Conservation (phyloP, 2,888 invertebrate genomes). For the Cyclophora punctaria region DNA sequence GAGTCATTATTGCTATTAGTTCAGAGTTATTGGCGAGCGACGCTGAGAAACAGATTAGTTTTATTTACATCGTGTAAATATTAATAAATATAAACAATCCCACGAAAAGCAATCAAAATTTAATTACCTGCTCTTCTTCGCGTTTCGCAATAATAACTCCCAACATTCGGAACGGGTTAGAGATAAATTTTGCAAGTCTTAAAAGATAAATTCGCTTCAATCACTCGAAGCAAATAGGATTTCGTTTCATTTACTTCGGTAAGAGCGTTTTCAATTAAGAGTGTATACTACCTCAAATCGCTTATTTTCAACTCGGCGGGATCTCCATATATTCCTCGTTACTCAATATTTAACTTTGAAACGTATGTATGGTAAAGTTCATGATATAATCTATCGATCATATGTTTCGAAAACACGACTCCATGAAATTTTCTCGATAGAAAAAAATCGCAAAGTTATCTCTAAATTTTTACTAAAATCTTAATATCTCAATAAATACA, state of each 20-base stretch:
- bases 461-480: too few relatives aligned
- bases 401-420: too few relatives aligned
- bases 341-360: too few relatives aligned
- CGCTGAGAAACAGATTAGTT: constrained; percentile 3
- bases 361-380: too few relatives aligned
- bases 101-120: constrained; percentile 60
- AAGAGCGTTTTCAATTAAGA: constrained; percentile 74
- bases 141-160: constrained; percentile 40
- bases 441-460: too few relatives aligned
- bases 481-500: too few relatives aligned
- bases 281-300: too few relatives aligned
- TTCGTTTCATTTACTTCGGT: constrained; percentile 70
- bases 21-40: constrained; percentile 45
- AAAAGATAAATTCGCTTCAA: constrained; percentile 72
- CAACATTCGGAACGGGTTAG: constrained; percentile 46
- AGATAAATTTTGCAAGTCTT: constrained; percentile 68
- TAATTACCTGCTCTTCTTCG: constrained; percentile 58
- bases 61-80: constrained; percentile 54
- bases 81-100: constrained; percentile 64
- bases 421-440: too few relatives aligned
- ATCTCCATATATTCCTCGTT: too few relatives aligned
- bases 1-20: constrained; percentile 55
- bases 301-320: too few relatives aligned
- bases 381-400: too few relatives aligned
- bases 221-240: constrained; percentile 72